phyloP scores from a whole-genome alignment of 2,888 invertebrate genomes.

The Steinernema scapterisci region DNA sequence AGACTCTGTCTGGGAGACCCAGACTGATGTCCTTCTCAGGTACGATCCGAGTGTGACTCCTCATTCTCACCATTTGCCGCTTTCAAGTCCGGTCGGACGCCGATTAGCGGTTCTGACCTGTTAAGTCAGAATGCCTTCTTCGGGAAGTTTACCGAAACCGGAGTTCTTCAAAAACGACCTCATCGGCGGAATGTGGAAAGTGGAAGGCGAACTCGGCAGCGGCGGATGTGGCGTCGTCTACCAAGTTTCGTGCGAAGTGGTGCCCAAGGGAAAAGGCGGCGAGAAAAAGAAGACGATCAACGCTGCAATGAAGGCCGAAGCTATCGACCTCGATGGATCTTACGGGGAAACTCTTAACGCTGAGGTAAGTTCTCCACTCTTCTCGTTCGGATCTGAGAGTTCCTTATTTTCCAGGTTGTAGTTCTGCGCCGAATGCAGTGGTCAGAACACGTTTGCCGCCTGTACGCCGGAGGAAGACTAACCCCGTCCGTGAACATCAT shows the following conservation, averaged over 20 bases:
- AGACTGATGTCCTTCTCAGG: too few relatives aligned
- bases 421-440: conserved; percentile 51
- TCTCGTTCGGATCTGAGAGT: too few relatives aligned
- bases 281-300: conserved; percentile 35
- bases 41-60: too few relatives aligned
- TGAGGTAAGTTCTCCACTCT: conserved; percentile 35
- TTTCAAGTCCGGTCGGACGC: neutral
- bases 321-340: conserved; percentile 36
- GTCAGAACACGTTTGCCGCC: conserved; percentile 49
- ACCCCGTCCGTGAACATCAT: conserved; percentile 48
- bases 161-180: conserved; percentile 27
- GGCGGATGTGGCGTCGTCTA: conserved; percentile 56
- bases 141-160: neutral
- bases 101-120: neutral
- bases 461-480: conserved; percentile 44
- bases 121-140: conserved; percentile 14
- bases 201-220: conserved; percentile 44
- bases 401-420: conserved; percentile 37
- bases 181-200: conserved; percentile 18
- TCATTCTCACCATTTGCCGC: too few relatives aligned
- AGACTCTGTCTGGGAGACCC: too few relatives aligned
- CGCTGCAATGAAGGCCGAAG: conserved; percentile 55
- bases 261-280: neutral
- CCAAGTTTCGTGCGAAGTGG: conserved; percentile 38
- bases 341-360: conserved; percentile 35